Evolutionary conservation across 2,113 vertebrate species (phyloP).

Genomic region (Suncus etruscus): DNA sequence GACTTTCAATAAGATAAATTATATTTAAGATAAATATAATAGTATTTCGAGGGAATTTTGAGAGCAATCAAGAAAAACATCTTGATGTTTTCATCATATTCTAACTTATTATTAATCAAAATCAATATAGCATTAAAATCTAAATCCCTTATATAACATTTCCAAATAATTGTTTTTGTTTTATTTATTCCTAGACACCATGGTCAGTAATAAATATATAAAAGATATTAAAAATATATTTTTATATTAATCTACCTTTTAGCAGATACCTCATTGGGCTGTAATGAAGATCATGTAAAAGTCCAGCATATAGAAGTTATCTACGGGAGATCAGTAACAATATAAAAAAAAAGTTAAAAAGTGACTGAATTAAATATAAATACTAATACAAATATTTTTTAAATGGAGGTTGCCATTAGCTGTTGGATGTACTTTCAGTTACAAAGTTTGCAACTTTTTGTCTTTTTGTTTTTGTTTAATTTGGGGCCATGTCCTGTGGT

Average conservation of each 20-base stretch:
- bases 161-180: not conserved
- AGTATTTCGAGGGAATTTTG: conserved; percentile 38
- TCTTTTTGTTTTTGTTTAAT: no score
- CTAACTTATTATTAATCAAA: not conserved
- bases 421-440: conserved; percentile 29
- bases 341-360: not conserved
- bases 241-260: not conserved
- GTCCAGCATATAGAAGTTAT: not conserved
- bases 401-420: not conserved
- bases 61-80: not conserved
- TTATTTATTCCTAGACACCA: conserved; percentile 1
- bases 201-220: not conserved
- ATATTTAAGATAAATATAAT: conserved; percentile 13
- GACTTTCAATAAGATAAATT: not conserved
- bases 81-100: conserved; percentile 12
- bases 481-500: no score
- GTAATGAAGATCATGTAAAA: not conserved
- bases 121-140: conserved; percentile 29
- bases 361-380: not conserved
- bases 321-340: not conserved
- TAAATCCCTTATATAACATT: not conserved
- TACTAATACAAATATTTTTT: conserved; percentile 10
- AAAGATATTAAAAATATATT: not conserved
- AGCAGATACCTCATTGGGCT: not conserved
- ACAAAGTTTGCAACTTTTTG: conserved; percentile 24